Evolutionary conservation across 2,113 vertebrate genomes (phyloP), one percentile per base, ranked within the genome.

Genomic region (Platysternon megacephalum): DNA sequence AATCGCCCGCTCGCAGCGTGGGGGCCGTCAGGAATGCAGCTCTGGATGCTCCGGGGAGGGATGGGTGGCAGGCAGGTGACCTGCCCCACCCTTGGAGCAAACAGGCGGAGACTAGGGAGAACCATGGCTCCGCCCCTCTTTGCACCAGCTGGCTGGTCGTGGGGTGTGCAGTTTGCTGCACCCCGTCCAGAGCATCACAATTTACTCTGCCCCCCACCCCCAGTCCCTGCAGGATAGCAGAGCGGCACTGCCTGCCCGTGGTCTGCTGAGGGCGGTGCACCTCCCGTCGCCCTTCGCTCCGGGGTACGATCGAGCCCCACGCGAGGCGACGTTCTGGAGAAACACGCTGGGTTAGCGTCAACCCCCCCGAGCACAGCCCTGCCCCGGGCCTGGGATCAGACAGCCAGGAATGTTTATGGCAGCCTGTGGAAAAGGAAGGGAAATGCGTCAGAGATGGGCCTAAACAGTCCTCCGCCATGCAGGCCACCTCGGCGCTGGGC

Each of bases 361-460:
- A 11, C 4, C 4, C n/a, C n/a, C 19, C 35, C n/a, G 8, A 39
- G 65, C 35, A 16, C 96, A 96, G 94, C 92, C 89, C 92, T 72
- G 94, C 92, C 90, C 88, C 1, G 42, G 83, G 90, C 94, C 93
- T 95, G 97, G 97, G 96, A 95, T 92, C 1, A 1, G 52, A 82
- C 39, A 0, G 87, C 96, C 9, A 28, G 91, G 94, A 95, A 96
- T 96, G 95, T 98, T 97, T 95, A 95, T 97, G 55, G 0, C 95
- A 95, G 93, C 96, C 96, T 90, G 93, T 97, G 95, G 96, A 97
- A 97, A 95, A 97, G 91, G 90, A 97, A 97, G 92, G 92, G 93
- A 97, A 97, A 95, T 98, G 93, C 94, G 94, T 98, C 97, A 97
- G 95, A 95, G 85, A 91, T 90, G 91, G 96, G 94, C 93, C 58